A percentile compares a stretch with the other conserved stretches of the same genome.
Conservation (phyloP, 30 jellyfish, hydroid and myxozoan species). For the Turritopsis rubra region DNA sequence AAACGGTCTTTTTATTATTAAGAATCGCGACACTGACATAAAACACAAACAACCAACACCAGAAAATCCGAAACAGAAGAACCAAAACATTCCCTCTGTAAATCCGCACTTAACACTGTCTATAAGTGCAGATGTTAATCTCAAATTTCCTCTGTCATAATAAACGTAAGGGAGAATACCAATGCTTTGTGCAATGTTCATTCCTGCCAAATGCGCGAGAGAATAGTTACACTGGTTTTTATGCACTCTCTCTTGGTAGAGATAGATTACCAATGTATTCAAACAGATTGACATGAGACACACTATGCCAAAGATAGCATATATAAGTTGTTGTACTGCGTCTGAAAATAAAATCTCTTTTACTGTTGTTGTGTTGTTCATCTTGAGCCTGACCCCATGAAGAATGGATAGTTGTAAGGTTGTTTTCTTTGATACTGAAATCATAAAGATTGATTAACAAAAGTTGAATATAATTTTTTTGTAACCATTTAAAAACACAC, state of each 20-base stretch:
- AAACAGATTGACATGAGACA: not conserved
- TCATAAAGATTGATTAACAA: not conserved
- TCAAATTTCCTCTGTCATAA: not conserved
- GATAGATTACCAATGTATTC: not conserved
- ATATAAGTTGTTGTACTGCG: not conserved
- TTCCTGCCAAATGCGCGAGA: constrained; percentile 3
- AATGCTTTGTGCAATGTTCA: not conserved
- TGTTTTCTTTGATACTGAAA: not conserved
- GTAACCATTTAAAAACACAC: not conserved
- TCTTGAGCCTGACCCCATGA: no score
- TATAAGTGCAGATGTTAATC: not conserved
- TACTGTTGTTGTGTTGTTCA: no score
- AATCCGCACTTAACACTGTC: constrained; percentile 1
- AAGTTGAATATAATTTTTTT: not conserved
- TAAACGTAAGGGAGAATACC: not conserved
- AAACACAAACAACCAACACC: constrained; percentile 1
- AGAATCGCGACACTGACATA: not conserved
- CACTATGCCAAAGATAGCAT: not conserved
- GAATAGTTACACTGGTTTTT: not conserved
- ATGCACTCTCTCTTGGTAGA: not conserved
- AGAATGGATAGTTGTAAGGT: no score
- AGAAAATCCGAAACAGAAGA: not conserved
- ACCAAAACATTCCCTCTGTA: constrained; percentile 6
- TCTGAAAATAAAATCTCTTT: constrained; percentile 7
- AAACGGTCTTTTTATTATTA: not conserved